These are phyloP conservation scores for Stegodyphus dumicola DNA, from an alignment of 1,140 invertebrate genomes.

Conservation along the genomic window DNA sequence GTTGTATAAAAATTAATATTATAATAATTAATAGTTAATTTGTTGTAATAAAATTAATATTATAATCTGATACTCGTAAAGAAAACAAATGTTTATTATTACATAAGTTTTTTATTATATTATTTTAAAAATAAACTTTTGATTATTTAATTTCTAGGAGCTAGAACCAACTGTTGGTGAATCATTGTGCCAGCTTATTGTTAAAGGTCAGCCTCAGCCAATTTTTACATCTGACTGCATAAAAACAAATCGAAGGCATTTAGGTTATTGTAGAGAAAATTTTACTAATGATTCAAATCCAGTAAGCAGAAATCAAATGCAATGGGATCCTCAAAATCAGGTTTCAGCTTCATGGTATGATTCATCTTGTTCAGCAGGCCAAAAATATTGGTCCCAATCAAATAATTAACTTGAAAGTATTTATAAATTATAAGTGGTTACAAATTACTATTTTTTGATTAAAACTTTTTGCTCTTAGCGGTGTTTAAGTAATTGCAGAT, in stretches of 20 bases:
- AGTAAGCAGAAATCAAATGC: slow-evolving; percentile 20
- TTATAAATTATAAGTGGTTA: too few species aligned
- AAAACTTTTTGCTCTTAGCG: too few species aligned
- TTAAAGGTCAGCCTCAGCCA: slow-evolving; percentile 26
- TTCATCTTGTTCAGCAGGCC: neutral
- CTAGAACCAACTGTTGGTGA: slow-evolving; percentile 70
- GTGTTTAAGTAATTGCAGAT: too few species aligned
- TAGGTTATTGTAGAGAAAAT: slow-evolving; percentile 14
- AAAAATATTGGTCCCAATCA: slow-evolving; percentile 48
- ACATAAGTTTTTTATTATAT: too few species aligned
- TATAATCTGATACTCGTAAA: too few species aligned
- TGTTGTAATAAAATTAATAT: too few species aligned
- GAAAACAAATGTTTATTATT: too few species aligned
- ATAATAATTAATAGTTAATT: too few species aligned
- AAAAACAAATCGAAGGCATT: slow-evolving; percentile 6
- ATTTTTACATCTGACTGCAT: slow-evolving; percentile 3
- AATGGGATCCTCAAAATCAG: slow-evolving; percentile 20
- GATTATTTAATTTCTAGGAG: slow-evolving; percentile 67
- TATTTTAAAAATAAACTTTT: neutral
- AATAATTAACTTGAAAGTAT: neutral
- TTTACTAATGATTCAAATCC: slow-evolving; percentile 8
- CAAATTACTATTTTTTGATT: too few species aligned
- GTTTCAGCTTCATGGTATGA: slow-evolving; percentile 12
- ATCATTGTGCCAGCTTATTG: slow-evolving; percentile 67
- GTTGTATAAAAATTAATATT: too few species aligned